These are phyloP conservation scores for Rapana venosa DNA, from an alignment of 2,888 invertebrate genomes.

Conservation along the genomic window DNA sequence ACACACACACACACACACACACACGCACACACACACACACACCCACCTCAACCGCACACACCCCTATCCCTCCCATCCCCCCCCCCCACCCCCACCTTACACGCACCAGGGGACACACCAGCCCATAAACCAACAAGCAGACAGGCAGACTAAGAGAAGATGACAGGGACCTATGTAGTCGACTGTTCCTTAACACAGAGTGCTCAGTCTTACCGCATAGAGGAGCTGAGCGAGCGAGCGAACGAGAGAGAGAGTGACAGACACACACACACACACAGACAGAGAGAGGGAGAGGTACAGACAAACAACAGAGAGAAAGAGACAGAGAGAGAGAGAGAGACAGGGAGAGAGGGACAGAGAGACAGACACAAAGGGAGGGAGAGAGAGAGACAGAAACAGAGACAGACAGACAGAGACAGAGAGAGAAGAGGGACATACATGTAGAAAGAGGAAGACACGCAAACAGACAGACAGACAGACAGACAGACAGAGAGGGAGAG, in stretches of 20 bases:
- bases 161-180: no score
- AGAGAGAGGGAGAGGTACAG: not conserved
- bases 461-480: not conserved
- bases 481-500: no score
- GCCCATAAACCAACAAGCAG: constrained; percentile 3
- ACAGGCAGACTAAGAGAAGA: not conserved
- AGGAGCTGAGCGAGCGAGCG: not conserved
- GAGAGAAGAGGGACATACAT: not conserved
- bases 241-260: not conserved
- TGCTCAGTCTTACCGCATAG: not conserved
- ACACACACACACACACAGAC: not conserved
- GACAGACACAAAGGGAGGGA: not conserved
- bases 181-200: no score
- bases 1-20: no score
- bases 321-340: not conserved
- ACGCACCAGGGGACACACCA: not conserved
- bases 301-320: not conserved
- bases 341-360: not conserved
- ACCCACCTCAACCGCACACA: no score
- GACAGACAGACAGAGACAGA: not conserved
- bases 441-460: not conserved
- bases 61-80: no score
- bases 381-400: not conserved
- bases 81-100: no score
- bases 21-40: no score